Evolutionary conservation across 2,888 invertebrate genomes (phyloP).

Genomic region (Diplolepis rosae): DNA sequence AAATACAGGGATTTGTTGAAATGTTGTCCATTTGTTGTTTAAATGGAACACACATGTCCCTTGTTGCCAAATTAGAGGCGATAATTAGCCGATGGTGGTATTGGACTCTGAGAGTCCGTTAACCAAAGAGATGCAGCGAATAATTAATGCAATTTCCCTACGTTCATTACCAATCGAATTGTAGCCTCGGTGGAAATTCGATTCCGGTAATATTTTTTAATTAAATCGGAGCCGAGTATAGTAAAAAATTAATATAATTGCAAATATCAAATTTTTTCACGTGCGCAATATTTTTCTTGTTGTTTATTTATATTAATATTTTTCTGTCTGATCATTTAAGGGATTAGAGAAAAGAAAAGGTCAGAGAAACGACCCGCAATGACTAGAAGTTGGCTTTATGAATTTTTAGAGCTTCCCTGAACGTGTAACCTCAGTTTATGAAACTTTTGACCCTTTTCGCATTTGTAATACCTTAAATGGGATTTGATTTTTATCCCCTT

Average conservation of each 20-base stretch:
- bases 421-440: conserved; percentile 22
- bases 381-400: conserved; percentile 10
- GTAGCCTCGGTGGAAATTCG: neutral
- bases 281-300: too few relatives aligned
- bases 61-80: conserved; percentile 12
- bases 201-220: neutral
- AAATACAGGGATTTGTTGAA: neutral
- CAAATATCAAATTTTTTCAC: too few relatives aligned
- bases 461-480: neutral
- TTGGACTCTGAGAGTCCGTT: conserved; percentile 5
- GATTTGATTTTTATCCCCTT: conserved; percentile 14
- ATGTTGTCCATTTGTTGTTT: neutral
- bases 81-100: conserved; percentile 12
- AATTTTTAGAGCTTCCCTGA: conserved; percentile 21
- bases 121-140: conserved; percentile 16
- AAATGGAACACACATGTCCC: neutral
- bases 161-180: conserved; percentile 2
- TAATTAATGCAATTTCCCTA: conserved; percentile 24
- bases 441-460: conserved; percentile 4
- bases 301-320: too few relatives aligned
- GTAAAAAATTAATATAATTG: neutral
- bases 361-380: conserved; percentile 5
- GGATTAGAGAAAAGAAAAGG: too few relatives aligned
- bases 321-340: too few relatives aligned
- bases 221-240: neutral